Base-by-base conservation (phyloP, 1,140 invertebrate species). In the Nymphalis io region DNA sequence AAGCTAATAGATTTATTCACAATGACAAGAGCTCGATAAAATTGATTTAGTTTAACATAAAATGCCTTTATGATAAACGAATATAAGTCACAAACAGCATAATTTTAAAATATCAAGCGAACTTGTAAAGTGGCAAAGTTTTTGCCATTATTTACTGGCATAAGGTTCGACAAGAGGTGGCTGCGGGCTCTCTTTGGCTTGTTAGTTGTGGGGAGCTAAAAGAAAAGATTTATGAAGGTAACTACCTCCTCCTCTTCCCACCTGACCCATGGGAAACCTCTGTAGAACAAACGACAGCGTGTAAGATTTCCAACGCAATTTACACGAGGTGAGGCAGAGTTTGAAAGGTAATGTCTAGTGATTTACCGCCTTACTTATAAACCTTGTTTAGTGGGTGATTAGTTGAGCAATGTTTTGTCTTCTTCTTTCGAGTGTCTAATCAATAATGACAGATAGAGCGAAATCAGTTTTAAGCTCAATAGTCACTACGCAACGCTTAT, bases 211-310 rank as follows among this genome's bases (percentile, higher is more conserved):
- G 85, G 79, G 74, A 81, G 81, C 79, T 80, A 74, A 80, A 51
- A 80, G 80, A 88, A 87, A 88, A 90, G 87, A 88, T 89, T 89
- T 91, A 89, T 91, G 82, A 82, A 84, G 87, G 87, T 89, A 78
- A 79, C 66, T 78, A 74, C 80, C 71, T 57, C 80, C 82, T 83
- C 83, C 81, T 81, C 83, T 77, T 68, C 76, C 79, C 74, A 74
- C 70, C 76, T 81, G 77, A 78, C 87, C 85, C 84, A 71, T 74
- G 81, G 89, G 84, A 83, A 75, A 72, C 75, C 82, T 77, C 74
- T 78, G 72, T 74, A 80, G 75, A 87, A 88, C 88, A 89, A 88
- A 90, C 85, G 87, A 86, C 72, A 78, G 79, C 85, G 84, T 79
- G 81, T 88, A 83, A 83, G 82, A 88, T 89, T 88, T 87, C 87